Conservation (phyloP, 2,797 vertebrate species). For the Pyrocephalus nanus region DNA sequence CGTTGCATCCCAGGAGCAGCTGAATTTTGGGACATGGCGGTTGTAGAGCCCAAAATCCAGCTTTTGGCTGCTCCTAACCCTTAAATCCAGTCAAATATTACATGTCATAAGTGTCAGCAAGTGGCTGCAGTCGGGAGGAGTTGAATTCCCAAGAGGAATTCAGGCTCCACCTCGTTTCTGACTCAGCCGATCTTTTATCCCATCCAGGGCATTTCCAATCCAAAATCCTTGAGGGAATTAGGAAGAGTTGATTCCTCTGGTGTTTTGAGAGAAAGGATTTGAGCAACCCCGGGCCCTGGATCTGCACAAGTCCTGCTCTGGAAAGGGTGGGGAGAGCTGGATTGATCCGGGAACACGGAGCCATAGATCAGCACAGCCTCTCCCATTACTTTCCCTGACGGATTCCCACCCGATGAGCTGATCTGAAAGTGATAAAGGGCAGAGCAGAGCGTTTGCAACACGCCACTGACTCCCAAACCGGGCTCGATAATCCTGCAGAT, state of each 20-base stretch:
- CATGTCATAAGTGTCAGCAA: neutral
- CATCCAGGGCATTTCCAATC: neutral
- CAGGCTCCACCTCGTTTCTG: neutral
- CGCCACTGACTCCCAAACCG: slow-evolving; percentile 46
- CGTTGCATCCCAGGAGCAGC: neutral
- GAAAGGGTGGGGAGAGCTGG: neutral
- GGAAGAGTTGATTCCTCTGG: neutral
- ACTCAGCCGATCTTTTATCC: neutral
- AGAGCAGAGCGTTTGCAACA: slow-evolving; percentile 47
- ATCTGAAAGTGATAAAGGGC: slow-evolving; percentile 68
- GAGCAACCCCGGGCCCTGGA: neutral
- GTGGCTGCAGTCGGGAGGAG: neutral
- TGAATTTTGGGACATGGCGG: fast-evolving
- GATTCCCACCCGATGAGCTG: slow-evolving; percentile 48
- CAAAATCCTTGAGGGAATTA: neutral
- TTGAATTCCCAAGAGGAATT: neutral
- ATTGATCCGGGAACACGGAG: slow-evolving; percentile 42
- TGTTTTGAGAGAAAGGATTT: neutral
- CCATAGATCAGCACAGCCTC: slow-evolving; percentile 34
- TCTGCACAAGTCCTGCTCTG: fast-evolving
- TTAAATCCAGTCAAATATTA: neutral
- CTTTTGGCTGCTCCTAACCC: neutral
- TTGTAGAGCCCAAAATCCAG: neutral
- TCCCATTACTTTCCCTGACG: slow-evolving; percentile 65
- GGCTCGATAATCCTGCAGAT: slow-evolving; percentile 71